Base-by-base conservation (phyloP, 2,797 vertebrate species). In the Bovichtus variegatus region DNA sequence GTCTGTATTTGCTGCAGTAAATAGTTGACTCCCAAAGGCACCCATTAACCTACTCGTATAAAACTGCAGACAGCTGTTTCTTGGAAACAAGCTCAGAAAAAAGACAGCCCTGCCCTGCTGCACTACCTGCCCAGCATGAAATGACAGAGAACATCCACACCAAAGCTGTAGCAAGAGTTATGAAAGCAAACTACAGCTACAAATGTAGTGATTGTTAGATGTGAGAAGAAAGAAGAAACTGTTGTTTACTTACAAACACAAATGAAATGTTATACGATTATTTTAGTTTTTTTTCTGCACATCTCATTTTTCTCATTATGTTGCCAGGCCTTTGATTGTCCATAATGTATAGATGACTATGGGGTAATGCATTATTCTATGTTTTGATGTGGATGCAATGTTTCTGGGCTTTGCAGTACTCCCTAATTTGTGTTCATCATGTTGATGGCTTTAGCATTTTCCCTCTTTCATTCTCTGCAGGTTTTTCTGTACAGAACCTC, bases 51-150 rank as follows among this genome's bases (percentile, higher is more conserved):
- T 50, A 38, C 19, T 71, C 62, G 63, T 44, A 64, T 55, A 57
- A 77, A 74, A 57, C 65, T 59, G 43, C 25, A 61, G 57, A 80
- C 71, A 57, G 59, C 59, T 76, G 46, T 71, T 61, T 70, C 41
- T 51, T 41, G 55, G 31, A 64, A 78, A 74, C 72, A 71, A 79
- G 67, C 57, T 65, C 21, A 49, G 68, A 68, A 78, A 78, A 82
- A 68, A 13, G 47, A 57, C 82, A 61, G 21, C 43, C 41, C 49
- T 72, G 51, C 60, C 16, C 34, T 60, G 16, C 59, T 63, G 36
- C 53, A 72, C 61, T 61, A 59, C 58, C 62, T 65, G 51, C 59
- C 40, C 71, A 72, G 66, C 65, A 70, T 65, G 67, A 76, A 70
- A 71, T 55, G 44, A 25, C 41, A 84, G 29, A 76, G 49, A 83